Conservation (phyloP, 2,113 vertebrate genomes). For the Epinephelus cyanopodus region DNA sequence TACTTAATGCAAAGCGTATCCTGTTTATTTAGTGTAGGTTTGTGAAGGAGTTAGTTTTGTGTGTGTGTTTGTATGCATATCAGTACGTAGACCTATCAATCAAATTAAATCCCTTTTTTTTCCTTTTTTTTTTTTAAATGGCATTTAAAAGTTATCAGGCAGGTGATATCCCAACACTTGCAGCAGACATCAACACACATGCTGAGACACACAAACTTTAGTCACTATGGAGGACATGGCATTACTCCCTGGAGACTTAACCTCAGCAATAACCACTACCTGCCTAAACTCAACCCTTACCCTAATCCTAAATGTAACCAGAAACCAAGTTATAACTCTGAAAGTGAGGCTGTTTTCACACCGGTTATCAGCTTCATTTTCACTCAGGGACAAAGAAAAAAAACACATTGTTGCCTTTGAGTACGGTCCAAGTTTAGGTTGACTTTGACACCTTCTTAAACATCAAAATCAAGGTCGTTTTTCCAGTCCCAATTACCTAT, state of each 20-base stretch:
- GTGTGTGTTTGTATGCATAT: conserved; percentile 41
- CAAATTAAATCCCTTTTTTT: conserved; percentile 39
- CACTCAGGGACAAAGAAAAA: background rate
- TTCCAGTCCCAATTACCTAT: too few relatives aligned
- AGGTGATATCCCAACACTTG: conserved; percentile 2
- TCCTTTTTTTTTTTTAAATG: conserved; percentile 26
- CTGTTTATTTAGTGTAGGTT: conserved; percentile 34
- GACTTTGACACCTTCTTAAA: too few relatives aligned
- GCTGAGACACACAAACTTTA: background rate
- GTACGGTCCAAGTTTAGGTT: too few relatives aligned
- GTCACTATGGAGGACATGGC: background rate
- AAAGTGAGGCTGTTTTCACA: background rate
- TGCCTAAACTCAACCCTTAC: background rate
- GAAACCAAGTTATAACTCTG: background rate
- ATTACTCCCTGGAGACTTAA: background rate
- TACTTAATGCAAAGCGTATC: conserved; percentile 68
- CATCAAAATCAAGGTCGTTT: too few relatives aligned
- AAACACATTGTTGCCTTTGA: too few relatives aligned
- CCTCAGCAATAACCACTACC: background rate
- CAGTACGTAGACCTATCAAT: conserved; percentile 36
- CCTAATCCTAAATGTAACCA: background rate
- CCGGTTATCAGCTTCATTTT: background rate
- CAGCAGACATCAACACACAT: background rate
- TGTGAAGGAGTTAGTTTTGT: conserved; percentile 28
- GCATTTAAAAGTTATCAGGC: conserved; percentile 57